Base-by-base conservation (phyloP, 2,797 vertebrate genomes). In the Enoplosus armatus region DNA sequence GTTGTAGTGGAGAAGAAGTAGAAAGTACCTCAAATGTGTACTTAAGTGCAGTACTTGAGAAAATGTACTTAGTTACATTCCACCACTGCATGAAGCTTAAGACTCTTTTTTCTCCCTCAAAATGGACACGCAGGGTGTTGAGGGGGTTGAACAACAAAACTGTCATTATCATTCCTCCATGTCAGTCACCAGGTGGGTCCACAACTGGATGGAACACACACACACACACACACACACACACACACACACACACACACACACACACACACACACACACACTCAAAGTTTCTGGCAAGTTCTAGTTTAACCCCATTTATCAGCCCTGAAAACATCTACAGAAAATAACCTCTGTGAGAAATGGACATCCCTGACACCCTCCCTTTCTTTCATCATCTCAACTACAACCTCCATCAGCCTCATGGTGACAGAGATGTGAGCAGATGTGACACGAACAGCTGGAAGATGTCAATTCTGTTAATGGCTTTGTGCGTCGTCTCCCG, bases 161-260 rank as follows among this genome's bases (percentile, higher is more conserved):
- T 0, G 63, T 83, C 60, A 84, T 91, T 82, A 91, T 88, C 87
- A 91, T 92, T 90, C 89, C 86, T 79, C 16, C 72, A 47, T 35
- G 80, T 85, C 85, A 77, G 37, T 75, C 80, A 80, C 20, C 79
- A 83, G 58, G 74, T 69, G 73, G 50, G 6, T 76, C 62, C 27
- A 68, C 43, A 50, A 58, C 39, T 51, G 54, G 14, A 73, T 1
- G 15, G n/a, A n/a, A 14, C 59, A 41, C 22, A 26, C 33, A 24
- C 59, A 26, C 58, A 43, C 4, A 64, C 24, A n/a, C 35, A 50
- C 47, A 58, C 26, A 61, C 54, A 54, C 27, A 50, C 26, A 33
- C 51, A 47, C 11, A 62, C 8, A 47, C 11, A 43, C 14, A 45
- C 26, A 58, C 22, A 31, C 27, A 51, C 8, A 35, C 24, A 47